Conservation (phyloP, 1,140 invertebrate genomes). For the Vanessa atalanta region DNA sequence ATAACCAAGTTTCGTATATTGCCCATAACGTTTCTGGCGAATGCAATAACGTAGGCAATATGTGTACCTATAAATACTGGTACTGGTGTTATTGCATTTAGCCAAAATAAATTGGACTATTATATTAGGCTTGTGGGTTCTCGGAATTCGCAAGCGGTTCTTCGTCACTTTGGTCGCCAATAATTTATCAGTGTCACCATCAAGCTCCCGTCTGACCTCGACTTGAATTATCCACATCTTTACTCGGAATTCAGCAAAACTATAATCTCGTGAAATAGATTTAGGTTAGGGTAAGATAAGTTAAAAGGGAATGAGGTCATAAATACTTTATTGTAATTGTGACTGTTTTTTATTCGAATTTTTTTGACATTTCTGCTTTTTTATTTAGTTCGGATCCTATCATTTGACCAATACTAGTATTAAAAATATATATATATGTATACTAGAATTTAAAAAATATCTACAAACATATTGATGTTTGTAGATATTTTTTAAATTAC, state of each 20-base stretch:
- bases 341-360: too few relatives aligned
- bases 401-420: too few relatives aligned
- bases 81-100: constrained; percentile 22
- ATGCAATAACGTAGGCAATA: constrained; percentile 25
- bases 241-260: not conserved
- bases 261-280: constrained; percentile 9
- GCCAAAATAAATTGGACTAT: constrained; percentile 19
- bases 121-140: constrained; percentile 18
- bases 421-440: too few relatives aligned
- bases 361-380: too few relatives aligned
- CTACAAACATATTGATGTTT: too few relatives aligned
- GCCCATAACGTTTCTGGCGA: constrained; percentile 17
- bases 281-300: constrained; percentile 3
- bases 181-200: constrained; percentile 22
- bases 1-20: constrained; percentile 11
- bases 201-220: constrained; percentile 16
- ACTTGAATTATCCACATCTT: constrained; percentile 8
- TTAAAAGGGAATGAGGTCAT: not conserved
- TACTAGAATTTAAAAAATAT: too few relatives aligned
- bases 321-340: not conserved
- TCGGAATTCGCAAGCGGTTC: constrained; percentile 7
- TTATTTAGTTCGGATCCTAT: too few relatives aligned
- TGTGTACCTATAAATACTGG: constrained; percentile 25
- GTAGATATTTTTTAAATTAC: too few relatives aligned
- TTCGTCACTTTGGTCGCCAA: constrained; percentile 4